phyloP scores from a whole-genome alignment of 2,888 invertebrate species.

The Mesoligia furuncula region DNA sequence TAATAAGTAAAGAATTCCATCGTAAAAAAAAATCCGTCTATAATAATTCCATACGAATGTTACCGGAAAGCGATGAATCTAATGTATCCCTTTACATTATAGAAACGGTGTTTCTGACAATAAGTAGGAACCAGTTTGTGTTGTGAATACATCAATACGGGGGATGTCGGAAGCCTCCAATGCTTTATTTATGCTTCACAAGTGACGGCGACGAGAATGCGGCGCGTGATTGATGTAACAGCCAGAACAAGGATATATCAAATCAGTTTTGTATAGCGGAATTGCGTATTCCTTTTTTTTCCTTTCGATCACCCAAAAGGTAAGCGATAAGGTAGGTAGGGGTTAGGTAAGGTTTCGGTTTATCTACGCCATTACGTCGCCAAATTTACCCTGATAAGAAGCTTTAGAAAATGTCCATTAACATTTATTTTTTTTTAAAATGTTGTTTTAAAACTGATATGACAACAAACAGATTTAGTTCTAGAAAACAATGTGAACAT shows the following conservation, averaged over 20 bases:
- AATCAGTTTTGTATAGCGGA: slow-evolving; percentile 77
- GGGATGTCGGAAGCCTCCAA: slow-evolving; percentile 80
- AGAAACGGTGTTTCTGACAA: slow-evolving; percentile 76
- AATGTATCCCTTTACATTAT: slow-evolving; percentile 69
- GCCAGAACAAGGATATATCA: slow-evolving; percentile 80
- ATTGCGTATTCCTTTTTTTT: slow-evolving; percentile 72
- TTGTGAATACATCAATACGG: slow-evolving; percentile 83
- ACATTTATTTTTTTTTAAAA: neutral
- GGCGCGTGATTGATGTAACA: slow-evolving; percentile 83
- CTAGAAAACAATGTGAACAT: slow-evolving; percentile 75
- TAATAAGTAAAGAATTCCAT: slow-evolving; percentile 40
- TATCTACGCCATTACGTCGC: slow-evolving; percentile 21
- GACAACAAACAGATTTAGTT: slow-evolving; percentile 66
- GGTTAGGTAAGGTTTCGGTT: slow-evolving; percentile 54
- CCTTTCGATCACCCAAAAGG: slow-evolving; percentile 64
- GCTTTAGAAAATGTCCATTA: neutral
- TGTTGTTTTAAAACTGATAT: slow-evolving; percentile 15
- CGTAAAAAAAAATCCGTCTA: slow-evolving; percentile 17
- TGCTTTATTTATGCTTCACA: slow-evolving; percentile 83
- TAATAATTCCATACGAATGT: slow-evolving; percentile 50
- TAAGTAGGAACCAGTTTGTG: slow-evolving; percentile 78
- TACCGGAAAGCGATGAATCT: slow-evolving; percentile 67
- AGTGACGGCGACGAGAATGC: slow-evolving; percentile 80
- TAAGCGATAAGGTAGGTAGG: no score
- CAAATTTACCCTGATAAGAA: slow-evolving; percentile 32